Conservation (phyloP, 2,888 invertebrate species). For the Melanostoma scalare region DNA sequence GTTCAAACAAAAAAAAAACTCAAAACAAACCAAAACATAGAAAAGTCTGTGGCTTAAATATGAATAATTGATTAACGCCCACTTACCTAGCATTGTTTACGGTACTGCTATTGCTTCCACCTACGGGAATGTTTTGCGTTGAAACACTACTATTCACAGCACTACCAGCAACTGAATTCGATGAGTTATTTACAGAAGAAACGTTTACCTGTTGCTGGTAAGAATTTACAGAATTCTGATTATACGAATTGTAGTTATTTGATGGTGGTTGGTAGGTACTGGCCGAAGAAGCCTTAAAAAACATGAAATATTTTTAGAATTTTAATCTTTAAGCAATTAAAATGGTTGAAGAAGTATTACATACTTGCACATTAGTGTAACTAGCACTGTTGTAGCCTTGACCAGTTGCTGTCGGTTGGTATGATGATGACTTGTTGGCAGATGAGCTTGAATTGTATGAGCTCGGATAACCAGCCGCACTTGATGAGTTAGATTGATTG, state of each 20-base stretch:
- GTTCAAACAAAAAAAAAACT: constrained; percentile 18
- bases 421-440: constrained; percentile 78
- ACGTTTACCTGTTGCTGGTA: constrained; percentile 80
- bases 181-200: constrained; percentile 76
- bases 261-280: constrained; percentile 81
- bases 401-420: constrained; percentile 79
- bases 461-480: constrained; percentile 79
- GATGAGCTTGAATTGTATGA: constrained; percentile 78
- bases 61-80: background rate
- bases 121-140: constrained; percentile 82
- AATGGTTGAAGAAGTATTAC: background rate
- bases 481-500: constrained; percentile 78
- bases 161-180: constrained; percentile 76
- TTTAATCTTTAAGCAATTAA: background rate
- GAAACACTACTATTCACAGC: constrained; percentile 77
- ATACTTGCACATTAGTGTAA: constrained; percentile 80
- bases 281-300: constrained; percentile 78
- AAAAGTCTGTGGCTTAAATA: constrained; percentile 2
- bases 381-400: constrained; percentile 80
- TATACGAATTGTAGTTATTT: constrained; percentile 80
- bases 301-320: background rate
- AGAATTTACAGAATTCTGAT: constrained; percentile 81
- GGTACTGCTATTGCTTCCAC: constrained; percentile 78
- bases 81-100: constrained; percentile 80
- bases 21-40: background rate